Evolutionary conservation across 2,113 vertebrate species (phyloP), one percentile per base, ranked within the genome.

Genomic region (Rhinoptilus africanus): DNA sequence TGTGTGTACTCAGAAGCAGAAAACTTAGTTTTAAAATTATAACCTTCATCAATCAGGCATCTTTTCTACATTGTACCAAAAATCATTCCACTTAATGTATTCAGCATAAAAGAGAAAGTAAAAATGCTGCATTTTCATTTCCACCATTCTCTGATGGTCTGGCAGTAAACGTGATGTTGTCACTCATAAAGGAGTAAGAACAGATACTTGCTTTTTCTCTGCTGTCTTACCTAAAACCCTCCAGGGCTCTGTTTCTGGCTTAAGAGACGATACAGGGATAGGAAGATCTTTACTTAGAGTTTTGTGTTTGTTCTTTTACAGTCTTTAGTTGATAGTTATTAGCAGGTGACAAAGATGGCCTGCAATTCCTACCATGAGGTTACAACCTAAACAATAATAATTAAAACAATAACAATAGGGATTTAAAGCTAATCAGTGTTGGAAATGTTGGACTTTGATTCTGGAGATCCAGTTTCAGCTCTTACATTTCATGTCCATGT

Each of bases 21-120:
- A 96, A 97, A 96, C 67, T 69, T 60, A 96, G 87, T 92, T 96
- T 96, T 89, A 92, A 96, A 96, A 97, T 95, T 91, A 95, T 91
- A 92, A 95, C 69, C 77, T 96, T 86, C 77, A 90, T 96, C 91
- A 89, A 88, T 94, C 87, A 93, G 83, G 45, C 64, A 56, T 94
- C 89, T 74, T 96, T 96, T 92, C 63, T 89, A 30, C 34, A 80
- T 95, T 89, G 91, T 20, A 73, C 51, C n/a, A 68, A 91, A 91
- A 96, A 90, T 90, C 76, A 89, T 95, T 94, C 92, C 43, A 68
- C 56, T 95, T 89, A 85, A 69, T 62, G 14, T 85, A 48, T 80
- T 94, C 16, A 26, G 57, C 80, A 64, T 66, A 92, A 82, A 90
- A 50, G 48, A 79, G 24, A 69, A 89, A 73, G 34, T 41, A 81